Base-by-base conservation (phyloP, 2,797 vertebrate genomes). In the Brachymystax lenok region DNA sequence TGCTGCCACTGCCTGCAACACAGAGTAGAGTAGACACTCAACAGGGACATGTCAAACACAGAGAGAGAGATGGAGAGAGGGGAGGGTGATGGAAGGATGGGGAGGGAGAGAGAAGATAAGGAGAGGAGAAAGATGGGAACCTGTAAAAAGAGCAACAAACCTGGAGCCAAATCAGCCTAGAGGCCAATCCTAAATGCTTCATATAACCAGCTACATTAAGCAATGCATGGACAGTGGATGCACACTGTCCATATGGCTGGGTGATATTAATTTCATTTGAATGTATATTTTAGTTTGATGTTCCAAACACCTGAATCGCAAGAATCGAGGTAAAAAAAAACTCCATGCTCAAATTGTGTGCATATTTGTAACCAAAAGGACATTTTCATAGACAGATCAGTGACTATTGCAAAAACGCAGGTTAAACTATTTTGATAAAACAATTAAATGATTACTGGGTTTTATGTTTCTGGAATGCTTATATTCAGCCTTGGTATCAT, bases 1-100 rank as follows among this genome's bases (percentile, higher is more conserved):
- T 95, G 94, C 94, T 94, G 92, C 93, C 93, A 94, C 94, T 96
- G 92, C 95, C 96, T 97, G 95, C 85, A 96, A 90, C 77, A 86
- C 30, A 90, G 83, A 76, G 73, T 19, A 90, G 83, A 76, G 73
- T 19, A 91, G 59, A 86, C 73, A 69, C 85, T 67, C 79, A 73
- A 76, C 51, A 83, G 46, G 69, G 52, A 76, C 17, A 64, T 16
- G 50, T 24, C 71, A 70, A 64, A 40, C 69, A 63, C 71, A 28
- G 27, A 75, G 8, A 75, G 8, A 75, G 14, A 79, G 28, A 61
- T 24, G 28, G 51, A 40, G 35, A 64, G 21, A 79, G 24, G 51
- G 30, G 51, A 59, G 35, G 28, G 52, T 1, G 19, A 56, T 6
- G 30, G 33, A 51, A 13, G 59, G 61, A 63, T 33, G 50, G 64